These are phyloP conservation scores for Pipa parva DNA, from an alignment of 2,113 vertebrate genomes.

Conservation along the genomic window DNA sequence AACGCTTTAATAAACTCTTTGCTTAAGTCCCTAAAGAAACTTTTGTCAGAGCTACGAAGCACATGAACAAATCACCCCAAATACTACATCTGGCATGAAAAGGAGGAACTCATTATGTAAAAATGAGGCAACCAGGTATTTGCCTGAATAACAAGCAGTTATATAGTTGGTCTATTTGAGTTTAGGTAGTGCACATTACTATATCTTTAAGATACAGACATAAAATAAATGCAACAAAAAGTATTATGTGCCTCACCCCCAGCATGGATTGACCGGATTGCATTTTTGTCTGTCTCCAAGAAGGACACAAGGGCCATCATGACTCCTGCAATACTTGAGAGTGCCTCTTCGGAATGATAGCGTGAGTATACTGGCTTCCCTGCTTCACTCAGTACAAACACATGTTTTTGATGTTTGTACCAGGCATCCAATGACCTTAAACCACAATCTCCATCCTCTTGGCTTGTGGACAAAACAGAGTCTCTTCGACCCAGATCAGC, in stretches of 20 bases:
- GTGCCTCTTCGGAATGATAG: conserved; percentile 90
- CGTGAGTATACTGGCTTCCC: conserved; percentile 96
- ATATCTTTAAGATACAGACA: no score
- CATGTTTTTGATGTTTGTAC: conserved; percentile 86
- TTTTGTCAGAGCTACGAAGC: no score
- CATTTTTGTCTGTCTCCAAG: conserved; percentile 85
- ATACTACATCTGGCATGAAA: no score
- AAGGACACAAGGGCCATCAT: conserved; percentile 97
- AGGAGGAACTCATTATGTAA: no score
- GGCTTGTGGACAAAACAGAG: conserved; percentile 36
- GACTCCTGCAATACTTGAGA: conserved; percentile 94
- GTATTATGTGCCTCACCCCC: conserved; percentile 58
- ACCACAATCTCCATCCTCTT: conserved; percentile 65
- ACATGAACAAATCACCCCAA: no score
- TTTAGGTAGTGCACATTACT: no score
- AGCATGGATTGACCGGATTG: conserved; percentile 92
- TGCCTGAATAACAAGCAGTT: no score
- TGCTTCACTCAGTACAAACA: conserved; percentile 93
- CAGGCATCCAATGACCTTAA: conserved; percentile 79
- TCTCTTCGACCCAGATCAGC: conserved; percentile 42
- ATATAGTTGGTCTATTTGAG: no score
- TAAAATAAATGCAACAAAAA: no score
- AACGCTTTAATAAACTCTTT: no score
- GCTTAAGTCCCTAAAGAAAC: no score
- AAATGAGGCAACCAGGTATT: no score